Evolutionary conservation across 2,113 vertebrate genomes (phyloP), one percentile per base, ranked within the genome.

Genomic region (Bagarius yarrelli): DNA sequence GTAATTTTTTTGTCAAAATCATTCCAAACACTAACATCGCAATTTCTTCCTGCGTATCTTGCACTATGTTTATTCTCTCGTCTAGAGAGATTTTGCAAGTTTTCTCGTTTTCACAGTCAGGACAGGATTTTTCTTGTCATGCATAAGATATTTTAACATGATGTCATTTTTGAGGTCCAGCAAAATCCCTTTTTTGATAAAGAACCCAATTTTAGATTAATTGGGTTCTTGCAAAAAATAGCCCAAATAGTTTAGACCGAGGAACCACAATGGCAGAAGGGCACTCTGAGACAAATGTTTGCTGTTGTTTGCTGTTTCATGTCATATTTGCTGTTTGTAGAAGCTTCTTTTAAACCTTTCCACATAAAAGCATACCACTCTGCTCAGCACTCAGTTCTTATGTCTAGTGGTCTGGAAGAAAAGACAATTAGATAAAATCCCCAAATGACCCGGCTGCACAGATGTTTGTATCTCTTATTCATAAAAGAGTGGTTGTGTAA

Each of bases 271-370:
- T 52, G 59, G 27, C 70, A 55, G 59, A 86, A 75, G 34, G 50
- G 19, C 64, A 79, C 73, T 77, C 53, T 36, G 12, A 77, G 67
- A 55, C 66, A 84, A 67, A 83, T 86, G 64, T 60, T 67, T 73
- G 47, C 16, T 13, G 50, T 66, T 61, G 79, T 53, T 64, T 74
- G 73, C 55, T 32, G 47, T 72, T 32, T 74, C 19, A 12, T 64
- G 50, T 19, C 47, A 71, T 66, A 64, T 64, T 36, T 21, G 27
- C 18, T 67, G 52, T 79, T 74, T 83, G 18, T 27, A 80, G 73
- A 67, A 40, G 36, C 55, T 61, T 25, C n/a, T 74, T 19, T 23
- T 59, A 72, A 74, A 64, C 57, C 50, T 40, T 57, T 71, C 16
- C 59, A 30, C 9, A 4, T 47, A 74, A 55, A 74, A 64, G 23